phyloP scores from a whole-genome alignment of 2,888 invertebrate genomes.

The Pristionchus exspectatus region DNA sequence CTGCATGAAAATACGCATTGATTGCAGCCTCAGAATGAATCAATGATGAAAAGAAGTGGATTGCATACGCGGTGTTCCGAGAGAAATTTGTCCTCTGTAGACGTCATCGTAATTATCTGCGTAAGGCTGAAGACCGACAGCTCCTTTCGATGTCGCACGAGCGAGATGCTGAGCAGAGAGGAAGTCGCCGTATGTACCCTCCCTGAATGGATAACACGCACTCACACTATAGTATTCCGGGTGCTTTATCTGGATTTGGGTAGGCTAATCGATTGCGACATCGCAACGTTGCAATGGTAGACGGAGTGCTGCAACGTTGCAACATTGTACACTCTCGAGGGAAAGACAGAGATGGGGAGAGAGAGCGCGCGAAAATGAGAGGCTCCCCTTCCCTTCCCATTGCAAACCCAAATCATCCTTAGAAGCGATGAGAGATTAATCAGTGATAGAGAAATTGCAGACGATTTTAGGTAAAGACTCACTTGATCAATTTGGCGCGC shows the following conservation, averaged over 20 bases:
- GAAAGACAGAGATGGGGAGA: no score
- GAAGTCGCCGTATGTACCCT: not conserved
- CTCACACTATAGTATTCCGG: no score
- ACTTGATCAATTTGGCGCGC: not conserved
- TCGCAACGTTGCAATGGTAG: no score
- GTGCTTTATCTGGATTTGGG: not conserved
- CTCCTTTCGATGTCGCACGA: not conserved
- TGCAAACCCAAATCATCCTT: no score
- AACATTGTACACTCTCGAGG: no score
- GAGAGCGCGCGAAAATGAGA: no score
- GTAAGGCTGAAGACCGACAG: not conserved
- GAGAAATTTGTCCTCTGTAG: not conserved
- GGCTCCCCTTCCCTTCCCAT: no score
- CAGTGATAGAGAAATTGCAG: no score
- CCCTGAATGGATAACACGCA: not conserved
- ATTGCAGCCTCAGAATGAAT: not conserved
- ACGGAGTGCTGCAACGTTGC: no score
- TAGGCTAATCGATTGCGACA: no score
- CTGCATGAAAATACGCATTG: not conserved
- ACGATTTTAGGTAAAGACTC: not conserved
- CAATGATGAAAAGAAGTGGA: not conserved
- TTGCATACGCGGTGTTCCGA: not conserved
- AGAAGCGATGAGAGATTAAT: not conserved
- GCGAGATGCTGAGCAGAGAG: not conserved
- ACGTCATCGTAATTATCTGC: constrained; percentile 11